These are phyloP conservation scores for Sorex fumeus DNA, from an alignment of 2,113 vertebrate species.

Conservation along the genomic window DNA sequence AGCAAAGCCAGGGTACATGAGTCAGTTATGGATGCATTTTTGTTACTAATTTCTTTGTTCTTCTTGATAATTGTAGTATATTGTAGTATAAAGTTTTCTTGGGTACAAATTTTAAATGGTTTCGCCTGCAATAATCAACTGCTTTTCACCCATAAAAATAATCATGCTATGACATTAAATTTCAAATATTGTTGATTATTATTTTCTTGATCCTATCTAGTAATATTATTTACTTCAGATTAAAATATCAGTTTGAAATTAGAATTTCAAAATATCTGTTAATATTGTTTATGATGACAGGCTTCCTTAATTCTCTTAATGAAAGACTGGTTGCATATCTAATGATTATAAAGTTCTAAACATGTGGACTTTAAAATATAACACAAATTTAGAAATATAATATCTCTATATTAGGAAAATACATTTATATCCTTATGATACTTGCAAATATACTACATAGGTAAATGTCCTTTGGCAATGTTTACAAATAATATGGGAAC, in stretches of 20 bases:
- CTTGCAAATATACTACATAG: background rate
- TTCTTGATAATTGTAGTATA: slow-evolving; percentile 71
- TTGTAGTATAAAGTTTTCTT: slow-evolving; percentile 65
- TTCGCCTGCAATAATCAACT: slow-evolving; percentile 37
- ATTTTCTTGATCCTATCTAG: background rate
- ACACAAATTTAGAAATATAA: background rate
- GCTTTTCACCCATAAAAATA: background rate
- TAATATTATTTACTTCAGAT: background rate
- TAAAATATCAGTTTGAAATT: background rate
- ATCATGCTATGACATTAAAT: background rate
- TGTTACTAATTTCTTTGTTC: slow-evolving; percentile 62
- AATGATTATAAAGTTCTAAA: background rate
- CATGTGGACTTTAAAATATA: background rate
- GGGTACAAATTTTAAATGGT: slow-evolving; percentile 4
- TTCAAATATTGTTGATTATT: background rate
- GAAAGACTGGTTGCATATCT: background rate
- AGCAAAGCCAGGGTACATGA: background rate
- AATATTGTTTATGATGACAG: background rate
- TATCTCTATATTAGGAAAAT: no score
- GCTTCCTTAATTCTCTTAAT: background rate
- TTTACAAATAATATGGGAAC: background rate
- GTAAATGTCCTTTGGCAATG: background rate
- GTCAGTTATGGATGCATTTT: slow-evolving; percentile 49
- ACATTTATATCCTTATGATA: no score
- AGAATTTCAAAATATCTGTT: background rate